These are phyloP conservation scores for Plumapathes pennacea DNA, from an alignment of 92 coral and sea anemone genomes.

Conservation along the genomic window DNA sequence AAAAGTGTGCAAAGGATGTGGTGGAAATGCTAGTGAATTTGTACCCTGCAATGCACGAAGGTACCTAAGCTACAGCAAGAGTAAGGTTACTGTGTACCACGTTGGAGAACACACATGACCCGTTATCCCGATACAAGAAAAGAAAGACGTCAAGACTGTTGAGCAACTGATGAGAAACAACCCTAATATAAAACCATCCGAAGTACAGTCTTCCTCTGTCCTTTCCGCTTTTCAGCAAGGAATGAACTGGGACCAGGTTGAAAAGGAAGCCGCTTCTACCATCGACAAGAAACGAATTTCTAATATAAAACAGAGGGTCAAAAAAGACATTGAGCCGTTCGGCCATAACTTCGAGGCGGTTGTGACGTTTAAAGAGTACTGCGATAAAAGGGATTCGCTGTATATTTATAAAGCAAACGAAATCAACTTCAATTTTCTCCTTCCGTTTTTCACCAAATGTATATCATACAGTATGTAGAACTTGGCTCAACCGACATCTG, in stretches of 20 bases:
- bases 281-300: conserved; percentile 39
- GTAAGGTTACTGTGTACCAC: conserved; percentile 35
- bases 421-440: too few relatives aligned
- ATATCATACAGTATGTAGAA: too few relatives aligned
- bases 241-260: conserved; percentile 45
- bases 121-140: conserved; percentile 2
- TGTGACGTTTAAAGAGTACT: conserved; percentile 52
- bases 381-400: conserved; percentile 56
- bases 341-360: conserved; percentile 67
- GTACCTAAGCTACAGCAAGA: conserved; percentile 45
- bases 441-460: too few relatives aligned
- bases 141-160: conserved; percentile 3
- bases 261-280: conserved; percentile 25
- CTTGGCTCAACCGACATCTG: too few relatives aligned
- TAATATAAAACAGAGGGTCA: conserved; percentile 47
- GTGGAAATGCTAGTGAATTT: conserved; percentile 6
- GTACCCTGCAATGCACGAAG: conserved; percentile 44
- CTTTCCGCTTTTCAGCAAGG: conserved; percentile 24
- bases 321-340: conserved; percentile 46
- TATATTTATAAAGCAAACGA: too few relatives aligned
- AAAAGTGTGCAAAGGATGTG: conserved; percentile 45
- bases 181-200: conserved; percentile 47
- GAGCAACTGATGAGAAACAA: conserved; percentile 12
- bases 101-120: conserved; percentile 63
- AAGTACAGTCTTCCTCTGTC: conserved; percentile 35